phyloP scores from a whole-genome alignment of 2,797 vertebrate species.

The Crocodylus rhombifer region DNA sequence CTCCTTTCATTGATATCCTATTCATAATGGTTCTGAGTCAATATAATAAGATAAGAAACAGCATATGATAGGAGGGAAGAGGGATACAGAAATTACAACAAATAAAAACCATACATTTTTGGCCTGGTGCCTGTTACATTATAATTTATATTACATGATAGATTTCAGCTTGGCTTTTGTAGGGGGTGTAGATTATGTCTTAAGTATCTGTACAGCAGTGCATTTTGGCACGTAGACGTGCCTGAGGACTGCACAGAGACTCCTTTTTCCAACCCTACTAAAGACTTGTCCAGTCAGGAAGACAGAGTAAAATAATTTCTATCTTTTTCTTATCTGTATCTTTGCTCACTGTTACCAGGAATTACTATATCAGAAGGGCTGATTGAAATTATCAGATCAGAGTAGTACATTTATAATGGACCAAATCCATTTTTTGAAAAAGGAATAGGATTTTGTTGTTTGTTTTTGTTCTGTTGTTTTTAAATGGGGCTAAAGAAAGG shows the following conservation, averaged over 20 bases:
- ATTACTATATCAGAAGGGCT: not conserved
- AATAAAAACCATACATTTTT: not conserved
- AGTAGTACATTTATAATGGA: not conserved
- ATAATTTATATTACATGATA: not conserved
- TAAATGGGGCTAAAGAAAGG: not conserved
- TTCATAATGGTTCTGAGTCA: not conserved
- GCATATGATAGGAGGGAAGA: not conserved
- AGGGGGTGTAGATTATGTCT: no score
- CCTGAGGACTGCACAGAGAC: accelerated
- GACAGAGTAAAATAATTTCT: not conserved
- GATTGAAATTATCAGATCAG: not conserved
- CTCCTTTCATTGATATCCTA: not conserved
- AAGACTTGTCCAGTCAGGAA: not conserved
- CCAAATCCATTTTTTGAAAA: not conserved
- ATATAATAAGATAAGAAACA: not conserved
- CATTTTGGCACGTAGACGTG: not conserved
- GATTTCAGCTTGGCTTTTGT: not conserved
- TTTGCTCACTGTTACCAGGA: not conserved
- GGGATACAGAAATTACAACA: not conserved
- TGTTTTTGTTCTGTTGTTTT: not conserved
- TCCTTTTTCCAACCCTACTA: not conserved
- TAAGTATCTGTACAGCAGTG: not conserved
- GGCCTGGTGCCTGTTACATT: not conserved
- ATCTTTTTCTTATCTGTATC: slow-evolving; percentile 12
- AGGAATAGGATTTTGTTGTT: not conserved